Conservation (phyloP, 2,888 invertebrate genomes). For the Stenichneumon culpator region DNA sequence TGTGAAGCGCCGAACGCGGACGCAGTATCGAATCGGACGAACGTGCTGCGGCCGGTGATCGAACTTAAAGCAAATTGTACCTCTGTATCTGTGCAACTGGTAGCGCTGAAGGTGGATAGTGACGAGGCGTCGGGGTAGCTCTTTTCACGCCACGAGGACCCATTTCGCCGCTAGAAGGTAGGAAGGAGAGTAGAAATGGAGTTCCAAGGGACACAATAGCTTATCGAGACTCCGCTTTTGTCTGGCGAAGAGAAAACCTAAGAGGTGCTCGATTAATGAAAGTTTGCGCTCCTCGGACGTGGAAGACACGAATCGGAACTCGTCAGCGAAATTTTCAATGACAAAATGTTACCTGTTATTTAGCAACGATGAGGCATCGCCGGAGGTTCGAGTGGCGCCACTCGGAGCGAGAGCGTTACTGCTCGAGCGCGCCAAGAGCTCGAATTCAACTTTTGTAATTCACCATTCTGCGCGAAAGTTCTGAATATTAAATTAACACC, state of each 20-base stretch:
- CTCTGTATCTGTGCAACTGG: background rate
- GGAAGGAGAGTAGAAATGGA: background rate
- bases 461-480: constrained; percentile 46
- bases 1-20: background rate
- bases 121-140: background rate
- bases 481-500: constrained; percentile 53
- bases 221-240: too few relatives aligned
- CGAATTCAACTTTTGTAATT: constrained; percentile 18
- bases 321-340: background rate
- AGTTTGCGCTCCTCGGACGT: background rate
- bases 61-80: constrained; percentile 38
- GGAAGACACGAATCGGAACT: background rate
- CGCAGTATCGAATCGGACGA: constrained; percentile 31
- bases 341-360: background rate
- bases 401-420: background rate
- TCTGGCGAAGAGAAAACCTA: background rate
- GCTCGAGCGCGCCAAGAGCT: background rate
- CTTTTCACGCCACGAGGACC: background rate
- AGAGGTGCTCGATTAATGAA: background rate
- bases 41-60: constrained; percentile 6
- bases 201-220: background rate
- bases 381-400: background rate
- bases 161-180: background rate
- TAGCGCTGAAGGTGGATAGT: background rate
- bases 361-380: background rate